Percentiles rank a stretch among this genome's conserved stretches.
Conservation (phyloP, 2,888 invertebrate genomes). For the Melipona beecheii region DNA sequence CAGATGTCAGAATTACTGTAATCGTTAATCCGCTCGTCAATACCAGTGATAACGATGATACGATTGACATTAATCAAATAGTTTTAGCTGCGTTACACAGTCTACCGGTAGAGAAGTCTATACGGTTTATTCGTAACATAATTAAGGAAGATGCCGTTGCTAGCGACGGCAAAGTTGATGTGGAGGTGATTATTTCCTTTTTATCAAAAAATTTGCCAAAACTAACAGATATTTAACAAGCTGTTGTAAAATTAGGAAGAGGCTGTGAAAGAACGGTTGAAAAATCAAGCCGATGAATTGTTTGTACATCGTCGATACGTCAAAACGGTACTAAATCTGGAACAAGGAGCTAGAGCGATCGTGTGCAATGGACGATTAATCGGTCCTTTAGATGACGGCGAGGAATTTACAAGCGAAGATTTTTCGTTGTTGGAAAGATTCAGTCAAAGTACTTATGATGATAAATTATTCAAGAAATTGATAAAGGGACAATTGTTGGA, state of each 20-base stretch:
- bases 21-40: slow-evolving; percentile 87
- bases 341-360: slow-evolving; percentile 89
- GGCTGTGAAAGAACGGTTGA: slow-evolving; percentile 65
- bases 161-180: slow-evolving; percentile 85
- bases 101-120: slow-evolving; percentile 86
- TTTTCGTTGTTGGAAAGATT: slow-evolving; percentile 94
- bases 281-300: slow-evolving; percentile 74
- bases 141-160: slow-evolving; percentile 85
- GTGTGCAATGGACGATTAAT: slow-evolving; percentile 95
- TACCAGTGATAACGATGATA: slow-evolving; percentile 83
- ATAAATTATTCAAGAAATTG: slow-evolving; percentile 89
- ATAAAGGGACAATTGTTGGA: slow-evolving; percentile 85
- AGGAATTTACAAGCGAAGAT: slow-evolving; percentile 94
- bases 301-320: slow-evolving; percentile 87
- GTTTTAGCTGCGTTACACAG: slow-evolving; percentile 88
- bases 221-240: slow-evolving; percentile 1
- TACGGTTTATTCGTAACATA: slow-evolving; percentile 86
- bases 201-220: background rate
- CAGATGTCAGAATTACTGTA: slow-evolving; percentile 89
- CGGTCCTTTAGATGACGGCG: slow-evolving; percentile 91
- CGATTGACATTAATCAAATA: slow-evolving; percentile 87
- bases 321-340: slow-evolving; percentile 89
- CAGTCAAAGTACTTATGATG: slow-evolving; percentile 89
- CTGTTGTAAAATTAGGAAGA: slow-evolving; percentile 69
- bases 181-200: slow-evolving; percentile 84